Base-by-base conservation (phyloP, 2,797 vertebrate species). In the Coregonus suidteri region DNA sequence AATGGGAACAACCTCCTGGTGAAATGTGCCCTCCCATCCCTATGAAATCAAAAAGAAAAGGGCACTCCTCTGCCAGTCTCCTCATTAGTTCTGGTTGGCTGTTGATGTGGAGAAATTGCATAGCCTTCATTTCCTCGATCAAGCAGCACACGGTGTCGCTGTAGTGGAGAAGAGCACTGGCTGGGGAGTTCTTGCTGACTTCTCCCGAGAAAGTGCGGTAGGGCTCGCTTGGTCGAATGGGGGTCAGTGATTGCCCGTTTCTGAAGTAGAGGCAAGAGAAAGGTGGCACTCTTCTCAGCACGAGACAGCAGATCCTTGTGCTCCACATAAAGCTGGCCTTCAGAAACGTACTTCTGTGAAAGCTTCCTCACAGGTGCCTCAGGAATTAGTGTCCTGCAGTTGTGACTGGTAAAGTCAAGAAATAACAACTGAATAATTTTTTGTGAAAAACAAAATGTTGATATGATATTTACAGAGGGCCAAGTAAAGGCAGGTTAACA, bases 1-100 rank as follows among this genome's bases (percentile, higher is more conserved):
- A 31, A 65, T 30, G 18, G 25, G 20, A 25, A 65, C 62, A 15
- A 65, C 62, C 62, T 30, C 20, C 20, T 65, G n/a, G 30, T 15
- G 62, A 65, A 65, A 65, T 25, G 62, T 30, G 3, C 62, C 62
- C 30, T 65, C 25, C 62, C 62, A 65, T 65, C 62, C 62, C 62
- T 9, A 65, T n/a, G 6, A 65, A 2, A 13, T 13, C 11, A 65
- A 65, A 30, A 65, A 65, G 30, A 20, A 65, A 30, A 65, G 20
- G 62, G 62, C 62, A 65, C 30, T 65, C 62, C 18, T 54, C 13
- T 54, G 4, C 14, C 14, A 16, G 53, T 54, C 53, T 54, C 53
- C 53, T 54, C 53, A 54, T 25, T 25, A 65, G 62, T 65, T 20
- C 62, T 65, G 62, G 20, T 65, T 30, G 62, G n/a, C 18, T 20